A percentile compares a stretch with the other conserved stretches of the same genome.
phyloP scores from a whole-genome alignment of 1,140 invertebrate species.

The Lordiphosa collinella region DNA sequence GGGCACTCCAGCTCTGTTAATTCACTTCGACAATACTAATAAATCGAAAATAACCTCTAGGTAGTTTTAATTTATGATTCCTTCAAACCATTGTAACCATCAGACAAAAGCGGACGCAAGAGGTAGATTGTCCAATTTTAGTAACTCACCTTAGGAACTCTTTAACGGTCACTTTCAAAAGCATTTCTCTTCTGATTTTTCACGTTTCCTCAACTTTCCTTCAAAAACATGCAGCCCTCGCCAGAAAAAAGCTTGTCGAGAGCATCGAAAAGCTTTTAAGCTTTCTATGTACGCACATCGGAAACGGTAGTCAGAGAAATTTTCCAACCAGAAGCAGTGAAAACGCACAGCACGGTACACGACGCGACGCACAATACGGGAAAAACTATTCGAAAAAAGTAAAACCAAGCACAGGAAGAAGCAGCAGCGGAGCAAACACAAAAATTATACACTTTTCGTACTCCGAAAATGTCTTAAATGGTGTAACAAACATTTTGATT shows the following conservation, averaged over 20 bases:
- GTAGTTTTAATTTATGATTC: too few species aligned
- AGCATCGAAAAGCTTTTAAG: slow-evolving; percentile 32
- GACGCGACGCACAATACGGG: slow-evolving; percentile 54
- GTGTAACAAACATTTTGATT: slow-evolving; percentile 66
- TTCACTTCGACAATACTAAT: too few species aligned
- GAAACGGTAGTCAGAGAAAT: slow-evolving; percentile 25
- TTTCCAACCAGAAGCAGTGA: slow-evolving; percentile 64
- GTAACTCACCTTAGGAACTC: neutral
- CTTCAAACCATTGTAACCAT: too few species aligned
- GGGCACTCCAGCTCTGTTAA: too few species aligned
- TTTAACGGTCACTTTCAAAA: slow-evolving; percentile 22
- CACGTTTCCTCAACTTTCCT: slow-evolving; percentile 12
- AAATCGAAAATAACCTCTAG: too few species aligned
- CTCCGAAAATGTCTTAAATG: slow-evolving; percentile 58
- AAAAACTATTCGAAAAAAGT: slow-evolving; percentile 42
- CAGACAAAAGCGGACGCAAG: too few species aligned
- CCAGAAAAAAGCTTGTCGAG: slow-evolving; percentile 23
- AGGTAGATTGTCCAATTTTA: too few species aligned
- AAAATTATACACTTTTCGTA: slow-evolving; percentile 42
- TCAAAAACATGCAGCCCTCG: slow-evolving; percentile 46
- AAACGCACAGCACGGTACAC: slow-evolving; percentile 59
- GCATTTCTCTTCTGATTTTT: slow-evolving; percentile 4
- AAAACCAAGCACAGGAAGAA: slow-evolving; percentile 24
- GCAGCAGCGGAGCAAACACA: slow-evolving; percentile 20
- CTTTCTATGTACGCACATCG: slow-evolving; percentile 32